phyloP scores from a whole-genome alignment of 2,888 invertebrate species.

The Chrysolina oricalcia region DNA sequence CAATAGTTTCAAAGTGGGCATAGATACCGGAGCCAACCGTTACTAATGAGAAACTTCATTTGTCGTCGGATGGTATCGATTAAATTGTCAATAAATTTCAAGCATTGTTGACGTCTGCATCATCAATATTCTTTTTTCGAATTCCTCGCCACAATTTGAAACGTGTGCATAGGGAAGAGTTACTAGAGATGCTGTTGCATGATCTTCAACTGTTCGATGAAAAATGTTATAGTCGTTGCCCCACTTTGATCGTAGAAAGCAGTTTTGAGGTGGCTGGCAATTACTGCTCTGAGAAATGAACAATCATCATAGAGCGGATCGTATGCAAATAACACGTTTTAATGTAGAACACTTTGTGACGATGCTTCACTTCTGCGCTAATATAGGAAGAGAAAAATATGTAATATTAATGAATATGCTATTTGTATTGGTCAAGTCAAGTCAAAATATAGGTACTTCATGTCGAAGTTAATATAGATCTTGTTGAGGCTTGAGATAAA shows the following conservation, averaged over 20 bases:
- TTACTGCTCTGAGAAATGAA: constrained; percentile 10
- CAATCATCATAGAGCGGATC: constrained; percentile 30
- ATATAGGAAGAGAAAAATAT: no score
- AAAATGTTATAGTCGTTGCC: constrained; percentile 37
- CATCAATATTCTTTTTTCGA: background rate
- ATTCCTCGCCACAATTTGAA: background rate
- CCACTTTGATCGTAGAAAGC: constrained; percentile 50
- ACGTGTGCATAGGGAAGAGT: background rate
- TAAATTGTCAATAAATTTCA: background rate
- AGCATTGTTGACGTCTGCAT: background rate
- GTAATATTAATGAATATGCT: no score
- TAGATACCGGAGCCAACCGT: no score
- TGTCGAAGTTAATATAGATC: no score
- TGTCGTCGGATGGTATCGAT: no score
- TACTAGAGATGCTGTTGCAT: constrained; percentile 29
- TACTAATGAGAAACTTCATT: no score
- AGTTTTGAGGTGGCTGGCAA: constrained; percentile 44
- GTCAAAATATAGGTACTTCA: no score
- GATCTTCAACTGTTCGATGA: constrained; percentile 17
- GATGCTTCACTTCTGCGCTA: no score
- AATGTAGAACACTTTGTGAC: no score
- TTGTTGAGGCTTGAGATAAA: no score
- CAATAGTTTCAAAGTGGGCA: no score
- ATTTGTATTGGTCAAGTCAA: no score
- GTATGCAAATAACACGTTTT: constrained; percentile 16